Percentiles rank a stretch among this genome's conserved stretches.
These are phyloP conservation scores for Microtus oregoni DNA, from an alignment of 2,113 vertebrate genomes.

Conservation along the genomic window DNA sequence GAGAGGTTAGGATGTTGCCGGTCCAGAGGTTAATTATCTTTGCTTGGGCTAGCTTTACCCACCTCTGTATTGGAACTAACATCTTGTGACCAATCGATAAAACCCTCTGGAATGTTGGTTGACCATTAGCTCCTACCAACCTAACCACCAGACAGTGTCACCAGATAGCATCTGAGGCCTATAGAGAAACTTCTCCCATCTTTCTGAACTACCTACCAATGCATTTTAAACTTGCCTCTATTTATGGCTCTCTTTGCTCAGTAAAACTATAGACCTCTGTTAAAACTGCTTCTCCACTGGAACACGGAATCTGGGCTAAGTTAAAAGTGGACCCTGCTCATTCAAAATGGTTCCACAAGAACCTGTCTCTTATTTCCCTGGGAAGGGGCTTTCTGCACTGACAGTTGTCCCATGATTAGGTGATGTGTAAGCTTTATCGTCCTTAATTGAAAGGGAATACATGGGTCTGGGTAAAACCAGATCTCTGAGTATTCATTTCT, in stretches of 20 bases:
- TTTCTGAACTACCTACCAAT: background rate
- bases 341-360: background rate
- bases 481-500: background rate
- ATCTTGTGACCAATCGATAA: background rate
- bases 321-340: background rate
- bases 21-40: background rate
- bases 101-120: background rate
- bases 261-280: background rate
- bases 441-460: background rate
- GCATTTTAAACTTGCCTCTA: background rate
- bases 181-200: background rate
- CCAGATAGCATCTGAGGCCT: background rate
- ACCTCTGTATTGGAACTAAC: background rate
- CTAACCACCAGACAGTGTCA: too few relatives aligned
- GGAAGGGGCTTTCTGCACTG: background rate
- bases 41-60: background rate
- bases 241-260: background rate
- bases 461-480: background rate
- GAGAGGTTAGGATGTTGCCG: background rate
- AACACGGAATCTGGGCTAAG: background rate
- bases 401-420: background rate
- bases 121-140: background rate
- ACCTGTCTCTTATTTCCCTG: background rate
- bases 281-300: background rate
- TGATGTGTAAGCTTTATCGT: background rate